Percentiles rank a stretch among this genome's conserved stretches.
Evolutionary conservation across 1,140 invertebrate genomes (phyloP).

Genomic region (Hypothenemus hampei): DNA sequence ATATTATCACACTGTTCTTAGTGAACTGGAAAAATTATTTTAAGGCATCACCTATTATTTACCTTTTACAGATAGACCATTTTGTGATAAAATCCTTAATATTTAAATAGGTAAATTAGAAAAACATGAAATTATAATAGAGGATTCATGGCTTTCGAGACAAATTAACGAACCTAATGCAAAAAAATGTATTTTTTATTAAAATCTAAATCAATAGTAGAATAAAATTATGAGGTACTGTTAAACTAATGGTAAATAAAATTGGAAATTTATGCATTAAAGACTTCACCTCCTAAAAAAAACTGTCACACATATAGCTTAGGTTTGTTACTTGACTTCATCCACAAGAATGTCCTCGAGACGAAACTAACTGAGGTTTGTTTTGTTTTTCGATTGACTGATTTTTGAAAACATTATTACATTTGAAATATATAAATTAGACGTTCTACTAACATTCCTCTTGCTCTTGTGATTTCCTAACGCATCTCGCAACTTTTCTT

Average conservation of each 20-base stretch:
- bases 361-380: constrained; percentile 11
- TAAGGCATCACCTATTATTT: no score
- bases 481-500: constrained; percentile 94
- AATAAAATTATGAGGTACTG: constrained; percentile 3
- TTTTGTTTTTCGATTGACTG: constrained; percentile 25
- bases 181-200: neutral
- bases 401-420: constrained; percentile 21
- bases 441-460: constrained; percentile 77
- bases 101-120: neutral
- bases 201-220: neutral
- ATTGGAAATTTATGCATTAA: neutral
- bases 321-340: constrained; percentile 14
- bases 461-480: constrained; percentile 98
- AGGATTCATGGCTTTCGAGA: no score
- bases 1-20: no score
- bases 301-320: neutral
- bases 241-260: neutral
- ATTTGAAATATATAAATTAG: constrained; percentile 26
- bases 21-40: no score
- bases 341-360: constrained; percentile 1
- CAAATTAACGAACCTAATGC: no score
- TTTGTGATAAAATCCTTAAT: no score
- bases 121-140: neutral
- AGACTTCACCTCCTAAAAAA: neutral
- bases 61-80: no score